Percentiles rank a stretch among this genome's conserved stretches.
These are phyloP conservation scores for Seira ritae DNA, from an alignment of 2,888 invertebrate genomes.

Conservation along the genomic window DNA sequence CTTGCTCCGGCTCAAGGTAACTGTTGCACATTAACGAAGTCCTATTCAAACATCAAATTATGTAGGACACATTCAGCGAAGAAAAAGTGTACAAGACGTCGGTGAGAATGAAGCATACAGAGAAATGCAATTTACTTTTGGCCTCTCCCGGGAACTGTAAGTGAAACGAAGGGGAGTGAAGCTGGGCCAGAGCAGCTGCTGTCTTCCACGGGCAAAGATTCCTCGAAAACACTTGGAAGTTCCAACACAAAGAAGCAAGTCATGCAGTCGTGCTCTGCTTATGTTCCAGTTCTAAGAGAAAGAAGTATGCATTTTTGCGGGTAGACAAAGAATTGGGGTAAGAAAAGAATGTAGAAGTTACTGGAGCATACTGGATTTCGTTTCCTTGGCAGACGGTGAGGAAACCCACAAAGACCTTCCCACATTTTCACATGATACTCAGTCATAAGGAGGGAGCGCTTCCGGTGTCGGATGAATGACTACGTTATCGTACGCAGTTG, in stretches of 20 bases:
- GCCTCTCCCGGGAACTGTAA: neutral
- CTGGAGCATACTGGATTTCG: neutral
- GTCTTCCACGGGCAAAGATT: neutral
- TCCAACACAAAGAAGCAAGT: no score
- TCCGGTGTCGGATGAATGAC: neutral
- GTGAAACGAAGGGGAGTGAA: neutral
- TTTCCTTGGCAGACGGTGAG: neutral
- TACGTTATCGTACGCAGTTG: neutral
- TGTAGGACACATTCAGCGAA: neutral
- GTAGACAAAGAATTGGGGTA: neutral
- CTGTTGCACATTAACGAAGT: neutral
- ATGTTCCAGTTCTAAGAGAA: no score
- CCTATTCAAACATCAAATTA: neutral
- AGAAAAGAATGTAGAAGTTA: neutral
- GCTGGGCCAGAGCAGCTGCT: neutral
- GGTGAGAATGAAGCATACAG: neutral
- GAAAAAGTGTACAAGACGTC: neutral
- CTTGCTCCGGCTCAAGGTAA: neutral
- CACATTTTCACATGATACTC: neutral
- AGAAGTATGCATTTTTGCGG: neutral
- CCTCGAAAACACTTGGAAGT: no score
- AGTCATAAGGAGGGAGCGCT: neutral
- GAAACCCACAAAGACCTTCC: conserved; percentile 1
- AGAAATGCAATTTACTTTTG: conserved; percentile 6
- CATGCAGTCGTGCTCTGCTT: no score